Evolutionary conservation across 1,140 invertebrate species (phyloP).

Genomic region (Cydia strobilella): DNA sequence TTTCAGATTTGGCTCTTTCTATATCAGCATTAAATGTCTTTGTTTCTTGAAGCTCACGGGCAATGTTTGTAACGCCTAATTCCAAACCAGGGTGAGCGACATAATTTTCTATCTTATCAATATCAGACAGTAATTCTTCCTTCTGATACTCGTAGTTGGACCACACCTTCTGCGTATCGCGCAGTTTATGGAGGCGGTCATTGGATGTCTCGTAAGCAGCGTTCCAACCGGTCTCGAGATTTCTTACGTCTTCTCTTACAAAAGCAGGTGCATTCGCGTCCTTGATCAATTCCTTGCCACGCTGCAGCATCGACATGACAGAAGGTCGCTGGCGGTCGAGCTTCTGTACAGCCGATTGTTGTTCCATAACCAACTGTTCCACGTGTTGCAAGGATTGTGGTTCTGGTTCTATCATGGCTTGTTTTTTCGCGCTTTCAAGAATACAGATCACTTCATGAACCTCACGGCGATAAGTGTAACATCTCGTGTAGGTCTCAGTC

Average conservation of each 20-base stretch:
- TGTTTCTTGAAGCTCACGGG: slow-evolving; percentile 86
- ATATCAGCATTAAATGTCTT: slow-evolving; percentile 87
- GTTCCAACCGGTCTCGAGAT: slow-evolving; percentile 93
- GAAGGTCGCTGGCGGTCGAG: slow-evolving; percentile 92
- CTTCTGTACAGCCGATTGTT: slow-evolving; percentile 89
- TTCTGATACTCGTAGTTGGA: slow-evolving; percentile 92
- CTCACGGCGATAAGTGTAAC: slow-evolving; percentile 94
- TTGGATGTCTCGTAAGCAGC: slow-evolving; percentile 92
- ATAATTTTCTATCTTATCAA: slow-evolving; percentile 91
- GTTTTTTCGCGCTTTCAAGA: slow-evolving; percentile 87
- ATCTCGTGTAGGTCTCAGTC: slow-evolving; percentile 94
- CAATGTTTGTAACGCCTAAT: slow-evolving; percentile 79
- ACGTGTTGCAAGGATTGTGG: slow-evolving; percentile 88
- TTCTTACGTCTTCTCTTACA: slow-evolving; percentile 90
- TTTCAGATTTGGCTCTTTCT: slow-evolving; percentile 87
- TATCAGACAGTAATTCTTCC: slow-evolving; percentile 88
- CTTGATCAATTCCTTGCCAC: slow-evolving; percentile 92
- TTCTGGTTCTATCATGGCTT: slow-evolving; percentile 83
- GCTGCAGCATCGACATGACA: slow-evolving; percentile 94
- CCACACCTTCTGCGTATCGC: slow-evolving; percentile 92
- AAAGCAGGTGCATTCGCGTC: slow-evolving; percentile 93
- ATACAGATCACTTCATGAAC: slow-evolving; percentile 91
- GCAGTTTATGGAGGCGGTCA: slow-evolving; percentile 90
- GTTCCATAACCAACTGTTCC: slow-evolving; percentile 87
- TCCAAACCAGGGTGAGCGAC: slow-evolving; percentile 79